Evolutionary conservation across 2,888 invertebrate species (phyloP), one percentile per base, ranked within the genome.

Genomic region (Aethes cnicana): DNA sequence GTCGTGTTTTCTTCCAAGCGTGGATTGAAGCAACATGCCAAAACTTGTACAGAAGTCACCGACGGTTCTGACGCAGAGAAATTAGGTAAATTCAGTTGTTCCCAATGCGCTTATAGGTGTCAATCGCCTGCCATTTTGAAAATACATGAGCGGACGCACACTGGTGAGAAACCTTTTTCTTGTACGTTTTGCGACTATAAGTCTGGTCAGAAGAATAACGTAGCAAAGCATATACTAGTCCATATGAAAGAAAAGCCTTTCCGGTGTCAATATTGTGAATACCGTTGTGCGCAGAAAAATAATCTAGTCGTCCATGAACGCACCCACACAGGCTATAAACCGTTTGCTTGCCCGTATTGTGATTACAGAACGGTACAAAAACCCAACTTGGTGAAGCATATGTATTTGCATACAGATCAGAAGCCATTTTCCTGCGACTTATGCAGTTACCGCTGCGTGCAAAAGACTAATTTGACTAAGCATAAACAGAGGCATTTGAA

Each of bases 191-290:
- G 90, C 55, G 84, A 86, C 55, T 90, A 90, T 57, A 90, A 90
- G 57, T 90, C 90, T 0, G 90, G 90, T 0, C 90, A 90, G 47
- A 90, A 90, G 48, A 90, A 90, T 28, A 90, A 90, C 26, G 90
- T 90, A 0, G 89, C 88, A 0, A 90, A 90, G 67, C 90, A 90
- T n/a, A 83, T 90, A 3, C 48, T 90, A 9, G 89, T 90, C 0
- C 90, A 90, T 32, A 90, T 89, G 87, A 90, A 90, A 37, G 86
- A 90, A 41, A 90, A 90, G 56, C 90, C 90, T 0, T 90, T 85
- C 23, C 62, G 81, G 0, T 90, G 90, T 53, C 86, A 90, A 4
- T 90, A 84, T 20, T 90, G 90, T n/a, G 88, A 89, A 0, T 90
- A 90, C 14, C 59, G 83, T 1, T 90, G 90, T 32, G 90, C 90